Evolutionary conservation across 2,113 vertebrate genomes (phyloP), one percentile per base, ranked within the genome.

Genomic region (Probosciger aterrimus): DNA sequence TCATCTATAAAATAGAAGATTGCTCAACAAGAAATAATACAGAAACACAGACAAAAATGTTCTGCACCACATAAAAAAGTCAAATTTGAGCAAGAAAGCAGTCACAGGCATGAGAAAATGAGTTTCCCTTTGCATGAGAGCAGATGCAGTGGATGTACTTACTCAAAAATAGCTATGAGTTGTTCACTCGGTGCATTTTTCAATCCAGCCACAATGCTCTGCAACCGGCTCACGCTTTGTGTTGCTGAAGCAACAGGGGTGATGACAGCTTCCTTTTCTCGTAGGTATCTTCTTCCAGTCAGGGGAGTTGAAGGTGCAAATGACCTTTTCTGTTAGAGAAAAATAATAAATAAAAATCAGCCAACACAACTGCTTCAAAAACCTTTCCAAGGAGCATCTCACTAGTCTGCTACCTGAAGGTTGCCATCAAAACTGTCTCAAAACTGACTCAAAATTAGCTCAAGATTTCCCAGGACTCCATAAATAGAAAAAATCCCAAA

Each of bases 241-340:
- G 99, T 99, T 1, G 99, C 99, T 5, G 98, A 99, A 62, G 99
- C 99, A 41, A 99, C 99, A 1, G 99, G 99, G 28, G 99, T 99
- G 94, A 98, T 98, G 6, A 98, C 96, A 41, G 98, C 95, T 87
- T 99, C 99, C 97, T 99, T 99, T 92, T 99, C 99, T 73, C 98
- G 98, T 88, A 99, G 98, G 98, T 99, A 99, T 5, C 98, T 97
- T 4, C 99, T 98, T 18, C 99, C 99, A 3, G 99, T 99, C 90
- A 99, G 98, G 2, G 99, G 99, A 11, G 99, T 99, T 76, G 99
- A 99, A 79, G 99, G 99, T 19, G 99, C 98, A 87, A 99, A 98
- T 7, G 98, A 99, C 41, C 97, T 98, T 57, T 98, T 98, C 99
- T 99, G 94, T 50, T 22, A 92, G 64, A 82, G 88, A 49, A 86